Conservation (phyloP, 2,888 invertebrate genomes). For the Troides oblongomaculatus region DNA sequence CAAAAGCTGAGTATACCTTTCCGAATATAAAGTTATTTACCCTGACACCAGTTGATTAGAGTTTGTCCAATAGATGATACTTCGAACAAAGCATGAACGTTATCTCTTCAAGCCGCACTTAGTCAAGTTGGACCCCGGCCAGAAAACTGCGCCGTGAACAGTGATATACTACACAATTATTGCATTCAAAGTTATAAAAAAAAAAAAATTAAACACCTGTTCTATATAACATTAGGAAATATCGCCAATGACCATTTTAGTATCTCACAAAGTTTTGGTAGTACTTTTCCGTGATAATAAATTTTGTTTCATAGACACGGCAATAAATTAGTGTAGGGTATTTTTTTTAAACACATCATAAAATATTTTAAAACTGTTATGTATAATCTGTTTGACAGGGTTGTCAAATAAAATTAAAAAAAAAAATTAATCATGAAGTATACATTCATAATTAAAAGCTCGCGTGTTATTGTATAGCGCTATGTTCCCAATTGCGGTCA, state of each 20-base stretch:
- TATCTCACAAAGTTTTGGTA: neutral
- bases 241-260: neutral
- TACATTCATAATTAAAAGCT: slow-evolving; percentile 1
- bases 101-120: slow-evolving; percentile 8
- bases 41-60: slow-evolving; percentile 20
- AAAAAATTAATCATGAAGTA: neutral
- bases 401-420: no score
- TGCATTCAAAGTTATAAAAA: neutral
- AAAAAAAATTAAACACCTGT: neutral
- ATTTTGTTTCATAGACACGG: neutral
- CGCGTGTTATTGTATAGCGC: slow-evolving; percentile 14
- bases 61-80: slow-evolving; percentile 3
- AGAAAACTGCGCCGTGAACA: slow-evolving; percentile 26
- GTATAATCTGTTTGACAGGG: no score
- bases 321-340: neutral
- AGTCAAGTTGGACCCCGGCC: slow-evolving; percentile 28
- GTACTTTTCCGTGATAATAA: neutral
- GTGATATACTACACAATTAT: slow-evolving; percentile 11
- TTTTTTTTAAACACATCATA: no score
- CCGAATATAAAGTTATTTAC: neutral
- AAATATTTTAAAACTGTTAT: no score
- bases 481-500: slow-evolving; percentile 13
- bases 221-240: neutral
- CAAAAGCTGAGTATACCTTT: neutral
- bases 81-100: neutral